These are phyloP conservation scores for human (Homo sapiens) DNA, from an alignment of 2,113 vertebrate genomes.

Conservation along the genomic window DNA sequence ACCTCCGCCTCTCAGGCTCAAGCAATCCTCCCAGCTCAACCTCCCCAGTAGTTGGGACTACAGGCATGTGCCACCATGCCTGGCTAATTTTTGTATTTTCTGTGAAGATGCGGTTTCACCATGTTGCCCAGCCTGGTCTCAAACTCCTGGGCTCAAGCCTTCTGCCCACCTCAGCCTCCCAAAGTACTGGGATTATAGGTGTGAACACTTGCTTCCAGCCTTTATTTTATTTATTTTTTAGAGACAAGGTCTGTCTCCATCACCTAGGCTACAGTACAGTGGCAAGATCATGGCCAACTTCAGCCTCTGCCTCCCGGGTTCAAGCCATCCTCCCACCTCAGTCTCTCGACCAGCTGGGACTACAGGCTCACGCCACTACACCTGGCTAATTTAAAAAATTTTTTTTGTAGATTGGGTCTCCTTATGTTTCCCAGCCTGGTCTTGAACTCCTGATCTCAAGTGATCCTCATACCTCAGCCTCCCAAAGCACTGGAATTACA, in stretches of 20 bases:
- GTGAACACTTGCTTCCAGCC: no score
- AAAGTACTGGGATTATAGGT: no score
- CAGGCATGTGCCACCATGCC: no score
- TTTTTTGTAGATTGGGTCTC: neutral
- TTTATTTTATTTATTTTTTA: neutral
- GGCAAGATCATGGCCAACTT: neutral
- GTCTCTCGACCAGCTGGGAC: neutral
- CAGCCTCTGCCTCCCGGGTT: neutral
- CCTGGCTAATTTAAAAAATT: neutral
- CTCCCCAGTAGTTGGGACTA: no score
- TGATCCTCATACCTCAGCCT: neutral
- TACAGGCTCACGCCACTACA: neutral
- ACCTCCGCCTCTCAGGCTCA: no score
- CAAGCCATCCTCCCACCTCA: neutral
- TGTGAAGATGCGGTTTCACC: no score
- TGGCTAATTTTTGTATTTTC: no score
- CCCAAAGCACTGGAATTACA: no score
- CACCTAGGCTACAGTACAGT: neutral
- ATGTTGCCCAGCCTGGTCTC: no score
- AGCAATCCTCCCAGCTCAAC: no score
- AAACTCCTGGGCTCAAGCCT: no score
- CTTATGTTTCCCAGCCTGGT: neutral
- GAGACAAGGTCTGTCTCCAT: neutral
- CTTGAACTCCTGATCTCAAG: neutral
- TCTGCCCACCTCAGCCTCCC: no score